A percentile compares a stretch with the other conserved stretches of the same genome.
Evolutionary conservation across 2,797 vertebrate genomes (phyloP).

Genomic region (Scomberomorus guttatus): DNA sequence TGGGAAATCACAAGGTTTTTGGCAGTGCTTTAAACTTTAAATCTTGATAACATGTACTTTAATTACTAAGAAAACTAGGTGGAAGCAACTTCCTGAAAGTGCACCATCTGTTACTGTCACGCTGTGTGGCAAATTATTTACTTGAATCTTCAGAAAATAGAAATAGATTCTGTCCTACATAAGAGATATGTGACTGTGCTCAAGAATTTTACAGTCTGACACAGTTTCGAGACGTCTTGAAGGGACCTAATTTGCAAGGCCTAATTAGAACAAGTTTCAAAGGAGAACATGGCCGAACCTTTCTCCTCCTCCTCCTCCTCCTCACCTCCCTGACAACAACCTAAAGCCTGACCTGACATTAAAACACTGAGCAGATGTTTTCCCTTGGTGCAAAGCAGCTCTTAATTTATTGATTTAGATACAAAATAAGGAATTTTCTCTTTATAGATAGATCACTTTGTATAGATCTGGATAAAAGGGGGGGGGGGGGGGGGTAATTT

Average conservation of each 20-base stretch:
- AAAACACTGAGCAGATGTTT: background rate
- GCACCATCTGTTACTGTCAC: background rate
- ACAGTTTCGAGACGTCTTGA: constrained; percentile 32
- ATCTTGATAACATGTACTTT: background rate
- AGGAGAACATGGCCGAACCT: background rate
- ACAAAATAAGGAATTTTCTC: background rate
- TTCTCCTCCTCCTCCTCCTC: too few species aligned
- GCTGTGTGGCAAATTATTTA: background rate
- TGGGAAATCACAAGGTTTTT: too few species aligned
- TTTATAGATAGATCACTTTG: constrained; percentile 31
- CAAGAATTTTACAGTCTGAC: constrained; percentile 19
- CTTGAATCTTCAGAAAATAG: constrained; percentile 8
- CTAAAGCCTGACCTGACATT: background rate
- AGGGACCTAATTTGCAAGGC: background rate
- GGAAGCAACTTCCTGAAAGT: background rate
- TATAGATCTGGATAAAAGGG: constrained; percentile 45
- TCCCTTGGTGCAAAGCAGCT: constrained; percentile 18
- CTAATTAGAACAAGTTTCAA: constrained; percentile 24
- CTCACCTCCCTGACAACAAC: background rate
- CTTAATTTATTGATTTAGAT: background rate
- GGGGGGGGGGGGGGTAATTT: background rate
- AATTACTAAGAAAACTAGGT: background rate
- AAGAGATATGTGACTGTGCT: background rate
- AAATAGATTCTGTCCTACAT: constrained; percentile 1
- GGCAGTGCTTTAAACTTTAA: background rate